Percentiles rank a stretch among this genome's conserved stretches.
Conservation (phyloP, 23 tunicate species). For the Ascidia mentula region DNA sequence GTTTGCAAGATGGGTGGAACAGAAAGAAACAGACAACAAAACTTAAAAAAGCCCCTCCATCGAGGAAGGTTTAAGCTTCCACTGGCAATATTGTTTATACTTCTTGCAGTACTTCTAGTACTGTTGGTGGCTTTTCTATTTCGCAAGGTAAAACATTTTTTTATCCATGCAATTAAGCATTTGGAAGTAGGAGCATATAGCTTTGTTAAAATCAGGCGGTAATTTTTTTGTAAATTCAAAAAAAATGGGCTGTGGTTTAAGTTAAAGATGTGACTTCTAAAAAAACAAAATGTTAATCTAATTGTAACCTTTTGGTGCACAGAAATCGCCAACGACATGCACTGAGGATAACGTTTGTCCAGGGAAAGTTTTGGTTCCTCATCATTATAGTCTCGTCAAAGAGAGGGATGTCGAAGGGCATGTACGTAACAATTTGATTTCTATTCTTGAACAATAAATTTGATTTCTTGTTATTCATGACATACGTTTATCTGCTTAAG, state of each 20-base stretch:
- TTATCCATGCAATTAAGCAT: too few relatives aligned
- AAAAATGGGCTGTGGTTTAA: too few relatives aligned
- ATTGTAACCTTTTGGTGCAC: too few relatives aligned
- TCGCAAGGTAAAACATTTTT: background rate
- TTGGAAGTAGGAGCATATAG: too few relatives aligned
- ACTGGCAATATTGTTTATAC: background rate
- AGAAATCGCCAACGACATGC: too few relatives aligned
- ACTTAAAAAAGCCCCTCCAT: background rate
- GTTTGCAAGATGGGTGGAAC: background rate
- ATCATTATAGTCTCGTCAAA: background rate
- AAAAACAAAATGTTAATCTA: too few relatives aligned
- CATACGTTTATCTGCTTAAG: too few relatives aligned
- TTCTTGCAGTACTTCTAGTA: background rate
- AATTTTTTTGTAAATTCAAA: too few relatives aligned
- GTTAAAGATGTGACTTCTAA: too few relatives aligned
- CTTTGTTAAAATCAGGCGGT: too few relatives aligned
- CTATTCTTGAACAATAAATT: too few relatives aligned
- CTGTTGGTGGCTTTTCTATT: background rate
- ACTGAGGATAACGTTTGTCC: background rate
- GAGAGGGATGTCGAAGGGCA: background rate
- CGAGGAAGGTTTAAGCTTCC: background rate
- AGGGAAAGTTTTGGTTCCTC: background rate
- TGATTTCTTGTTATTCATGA: too few relatives aligned
- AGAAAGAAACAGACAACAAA: background rate
- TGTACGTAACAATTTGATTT: background rate